Evolutionary conservation across 2,113 vertebrate species (phyloP), one percentile per base, ranked within the genome.

Genomic region (Sinocyclocheilus grahami): DNA sequence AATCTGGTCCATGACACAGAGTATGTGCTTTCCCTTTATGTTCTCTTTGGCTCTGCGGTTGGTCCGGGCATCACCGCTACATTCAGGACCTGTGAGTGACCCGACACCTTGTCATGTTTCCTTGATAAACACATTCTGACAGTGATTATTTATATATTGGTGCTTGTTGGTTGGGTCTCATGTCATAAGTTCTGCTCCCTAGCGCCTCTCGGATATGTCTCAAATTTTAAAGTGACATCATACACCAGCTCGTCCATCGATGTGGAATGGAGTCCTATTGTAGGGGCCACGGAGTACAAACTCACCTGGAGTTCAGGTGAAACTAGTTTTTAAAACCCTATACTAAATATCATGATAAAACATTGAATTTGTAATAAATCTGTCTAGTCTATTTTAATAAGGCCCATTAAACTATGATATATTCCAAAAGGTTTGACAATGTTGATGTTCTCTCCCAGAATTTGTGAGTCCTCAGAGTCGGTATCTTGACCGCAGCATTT

Each of bases 141-240:
- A 42, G 20, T 30, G 1, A 55, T 24, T 51, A 77, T 24, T 65
- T n/a, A 30, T 13, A 86, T 20, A 82, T 24, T 37, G 22, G n/a
- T 13, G 33, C 51, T 87, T 37, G 24, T 5, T 74, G 10, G 62
- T 22, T 37, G 5, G 42, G 13, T 58, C 55, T 84, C 46, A 27
- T 30, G 10, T 65, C 24, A 22, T 85, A 82, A 46, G 8, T 67
- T 67, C 30, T 83, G 9, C 27, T 79, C 60, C 3, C 3, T 91
- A 98, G 97, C 95, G 89, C 96, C 96, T n/a, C 92, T 97, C 60
- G 96, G 96, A 75, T 96, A 96, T 0, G 95, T 97, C 83, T 96
- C 96, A 80, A 95, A 95, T 90, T 97, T 97, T 91, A 96, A 93
- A 90, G 96, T 97, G 83, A 91, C 90, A 0, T 95, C 96, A 71